Base-by-base conservation (phyloP, 2,888 invertebrate genomes). In the Helobdella robusta region DNA sequence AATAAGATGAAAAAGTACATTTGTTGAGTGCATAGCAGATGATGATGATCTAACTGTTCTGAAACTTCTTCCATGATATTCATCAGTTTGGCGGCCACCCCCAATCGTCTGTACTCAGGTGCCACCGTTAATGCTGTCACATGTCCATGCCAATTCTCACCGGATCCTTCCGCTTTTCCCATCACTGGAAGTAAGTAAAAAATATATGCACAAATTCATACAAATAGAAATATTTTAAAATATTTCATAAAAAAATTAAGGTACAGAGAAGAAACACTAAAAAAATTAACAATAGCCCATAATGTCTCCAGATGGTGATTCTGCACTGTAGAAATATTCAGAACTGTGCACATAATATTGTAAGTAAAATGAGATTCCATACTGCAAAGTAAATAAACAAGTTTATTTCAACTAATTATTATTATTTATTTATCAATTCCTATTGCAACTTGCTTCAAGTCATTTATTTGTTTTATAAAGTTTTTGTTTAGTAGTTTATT, bases 321-420 rank as follows among this genome's bases (percentile, higher is more conserved):
- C 95, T 2, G 93, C 92, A 23, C 93, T 89, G 84, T 93, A 91
- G 79, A 97, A 95, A 80, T 93, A 97, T 81, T 98, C 97, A 0
- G 97, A 95, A 95, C 95, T 97, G 77, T 93, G 91, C 11, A 93
- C 91, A 76, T 97, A 82, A 81, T 98, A 98, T 77, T 94, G 93
- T 81, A 97, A 89, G 76, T 98, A 98, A 82, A 98, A 98, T 50
- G 80, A 75, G 59, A 81, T 70, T 5, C 81, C 81, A 75, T 82
- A 82, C 80, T 81, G 68, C 4, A 48, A 11, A 35, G 30, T 59
- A 32, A 40, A 36, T 11, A 50, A 52, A 30, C 20, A 62, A 40
- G 5, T 56, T 30, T 28, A n/a, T 1, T 30, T 36, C 28, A 4
- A 61, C 18, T 28, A 44, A 32, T 30, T 44, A n/a, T n/a, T n/a